Percentiles rank a stretch among this genome's conserved stretches.
These are phyloP conservation scores for Drosophila funebris DNA, from an alignment of 1,140 invertebrate genomes.

Conservation along the genomic window DNA sequence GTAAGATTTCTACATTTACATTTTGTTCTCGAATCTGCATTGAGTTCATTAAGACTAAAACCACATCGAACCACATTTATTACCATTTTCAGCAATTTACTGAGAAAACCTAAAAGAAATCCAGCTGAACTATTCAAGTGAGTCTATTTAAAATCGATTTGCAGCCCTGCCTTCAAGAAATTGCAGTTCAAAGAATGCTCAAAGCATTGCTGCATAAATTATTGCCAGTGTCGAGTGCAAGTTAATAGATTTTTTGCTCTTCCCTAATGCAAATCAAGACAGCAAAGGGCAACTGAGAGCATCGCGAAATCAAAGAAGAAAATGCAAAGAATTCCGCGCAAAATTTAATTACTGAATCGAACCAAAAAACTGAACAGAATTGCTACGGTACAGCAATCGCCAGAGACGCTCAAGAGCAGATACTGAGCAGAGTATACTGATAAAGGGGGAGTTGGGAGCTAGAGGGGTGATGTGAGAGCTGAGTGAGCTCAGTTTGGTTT, in stretches of 20 bases:
- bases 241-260: constrained; percentile 71
- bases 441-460: no score
- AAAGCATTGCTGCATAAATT: constrained; percentile 57
- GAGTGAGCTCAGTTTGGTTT: constrained; percentile 57
- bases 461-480: not conserved
- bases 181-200: constrained; percentile 17
- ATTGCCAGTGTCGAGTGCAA: constrained; percentile 52
- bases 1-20: no score
- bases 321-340: constrained; percentile 63
- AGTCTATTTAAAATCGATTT: constrained; percentile 20
- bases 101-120: not conserved
- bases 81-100: not conserved
- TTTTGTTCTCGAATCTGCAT: not conserved
- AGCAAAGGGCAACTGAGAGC: constrained; percentile 1
- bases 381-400: constrained; percentile 39
- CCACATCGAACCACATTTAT: not conserved
- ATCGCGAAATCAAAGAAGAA: constrained; percentile 65
- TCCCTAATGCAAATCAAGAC: constrained; percentile 60
- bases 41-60: not conserved
- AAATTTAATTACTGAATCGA: constrained; percentile 70
- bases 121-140: not conserved
- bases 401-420: constrained; percentile 12
- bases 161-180: constrained; percentile 16
- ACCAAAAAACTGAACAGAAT: constrained; percentile 1
- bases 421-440: not conserved